Base-by-base conservation (phyloP, 2,888 invertebrate species). In the Clostera curtula region DNA sequence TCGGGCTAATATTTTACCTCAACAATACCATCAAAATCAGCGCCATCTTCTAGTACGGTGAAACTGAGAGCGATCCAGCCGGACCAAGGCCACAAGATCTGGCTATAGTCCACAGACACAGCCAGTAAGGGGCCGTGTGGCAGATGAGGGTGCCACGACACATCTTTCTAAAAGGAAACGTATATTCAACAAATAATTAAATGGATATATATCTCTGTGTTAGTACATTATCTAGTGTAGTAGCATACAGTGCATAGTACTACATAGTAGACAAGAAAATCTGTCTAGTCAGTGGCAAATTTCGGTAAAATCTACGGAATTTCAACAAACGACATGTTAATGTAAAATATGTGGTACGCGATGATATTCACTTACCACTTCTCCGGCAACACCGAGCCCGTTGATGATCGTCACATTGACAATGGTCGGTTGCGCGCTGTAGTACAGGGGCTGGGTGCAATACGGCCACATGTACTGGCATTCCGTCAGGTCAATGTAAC, bases 391-490 rank as follows among this genome's bases (percentile, higher is more conserved):
- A 4, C 95, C 94, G 60, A 97, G 88, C 2, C 96, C 97, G 80
- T 98, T 98, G 29, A 97, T 86, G 49, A 98, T 93, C 0, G 97
- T 98, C 0, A 97, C 92, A 76, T 98, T 98, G 3, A 95, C 91
- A 42, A 98, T 93, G 11, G 92, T 90, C 0, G 97, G 95, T 77
- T 94, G 90, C 18, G 90, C 92, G 34, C 93, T 91, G 66, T 91
- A 89, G 77, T 96, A 98, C 20, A 98, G 71, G 1, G 97, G 96
- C 72, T 98, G 98, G 1, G 96, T 95, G 68, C 97, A 98, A 56
- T 97, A 98, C 0, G 98, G 98, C 97, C 97, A 98, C 96, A 97
- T 97, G 72, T 97, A 98, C 44, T 95, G 96, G 55, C 95, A 95
- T 62, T 97, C 97, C 0, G 94, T 96, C 40, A 97, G 86, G 69